Evolutionary conservation across 1,140 invertebrate genomes (phyloP).

Genomic region (Ganaspis sp.): DNA sequence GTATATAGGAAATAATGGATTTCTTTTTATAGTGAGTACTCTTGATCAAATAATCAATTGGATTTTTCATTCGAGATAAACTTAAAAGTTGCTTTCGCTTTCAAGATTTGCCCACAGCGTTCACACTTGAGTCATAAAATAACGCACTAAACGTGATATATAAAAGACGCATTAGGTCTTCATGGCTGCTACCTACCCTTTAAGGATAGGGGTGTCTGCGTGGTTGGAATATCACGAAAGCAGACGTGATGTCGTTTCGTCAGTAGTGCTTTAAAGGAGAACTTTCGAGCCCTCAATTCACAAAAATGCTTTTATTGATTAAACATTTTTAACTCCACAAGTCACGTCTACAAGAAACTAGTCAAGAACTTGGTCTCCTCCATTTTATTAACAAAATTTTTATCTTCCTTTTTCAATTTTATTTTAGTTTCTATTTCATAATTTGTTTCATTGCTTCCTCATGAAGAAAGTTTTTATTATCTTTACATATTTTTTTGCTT

Average conservation of each 20-base stretch:
- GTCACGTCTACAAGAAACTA: no score
- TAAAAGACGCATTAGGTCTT: constrained; percentile 51
- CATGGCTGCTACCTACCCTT: constrained; percentile 34
- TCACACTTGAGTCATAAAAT: constrained; percentile 36
- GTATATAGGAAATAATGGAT: no score
- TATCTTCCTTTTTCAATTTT: no score
- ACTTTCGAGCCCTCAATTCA: background rate
- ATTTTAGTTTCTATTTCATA: no score
- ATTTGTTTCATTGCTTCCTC: no score
- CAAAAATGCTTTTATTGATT: background rate
- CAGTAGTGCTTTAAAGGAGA: constrained; percentile 22
- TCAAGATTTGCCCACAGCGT: constrained; percentile 17
- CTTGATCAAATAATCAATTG: background rate
- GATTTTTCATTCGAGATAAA: background rate
- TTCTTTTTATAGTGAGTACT: background rate
- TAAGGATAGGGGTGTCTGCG: constrained; percentile 30
- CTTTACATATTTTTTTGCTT: no score
- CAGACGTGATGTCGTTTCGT: constrained; percentile 13
- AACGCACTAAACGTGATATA: constrained; percentile 37
- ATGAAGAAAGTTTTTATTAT: no score
- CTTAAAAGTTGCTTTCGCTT: background rate
- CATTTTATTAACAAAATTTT: no score
- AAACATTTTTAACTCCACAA: background rate
- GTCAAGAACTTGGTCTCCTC: no score
- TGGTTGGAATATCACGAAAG: constrained; percentile 36